Evolutionary conservation across 1,140 invertebrate genomes (phyloP), one percentile per base, ranked within the genome.

Genomic region (Sycophila sp.): DNA sequence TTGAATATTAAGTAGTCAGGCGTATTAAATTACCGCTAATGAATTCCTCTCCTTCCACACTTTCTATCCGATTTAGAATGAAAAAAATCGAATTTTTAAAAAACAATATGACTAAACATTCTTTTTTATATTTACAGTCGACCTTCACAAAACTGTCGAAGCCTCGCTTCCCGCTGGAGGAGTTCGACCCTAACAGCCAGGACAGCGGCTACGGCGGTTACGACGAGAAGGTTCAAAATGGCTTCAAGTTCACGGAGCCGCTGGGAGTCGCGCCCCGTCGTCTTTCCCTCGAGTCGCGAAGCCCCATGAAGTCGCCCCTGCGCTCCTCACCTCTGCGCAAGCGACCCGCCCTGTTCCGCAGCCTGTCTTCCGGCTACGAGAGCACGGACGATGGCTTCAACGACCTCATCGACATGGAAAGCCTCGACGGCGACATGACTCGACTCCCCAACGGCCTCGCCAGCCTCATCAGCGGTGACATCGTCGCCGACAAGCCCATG

Each of bases 321-420:
- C 74, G 74, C 15, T 78, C 73, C 2, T 76, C 76, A 0, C 75
- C 78, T 0, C 59, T 60, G 2, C 72, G 70, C 2, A 62, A 65
- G 5, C 34, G 34, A 2, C 24, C 77, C n/a, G 72, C 79, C 15
- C 69, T 86, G 53, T 85, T 88, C 51, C 80, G 87, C n/a, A 87
- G 82, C 65, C 55, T 89, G 0, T 91, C 86, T 10, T 90, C 86
- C 22, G 88, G 83, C 24, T 89, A 88, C 67, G 89, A 90, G 49
- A 90, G 89, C 1, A 88, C 88, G 77, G 90, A 91, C 59, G 91
- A 93, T 75, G 91, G 91, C 10, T 92, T 92, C 73, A 87, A 90
- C 72, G 92, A 93, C 17, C 83, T 93, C 38, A 88, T 90, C 47
- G 90, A 92, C 69, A 83, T 90, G 75, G 89, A 90, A 42, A 86